phyloP scores from a whole-genome alignment of 2,797 vertebrate species.

The Nyctibius grandis region DNA sequence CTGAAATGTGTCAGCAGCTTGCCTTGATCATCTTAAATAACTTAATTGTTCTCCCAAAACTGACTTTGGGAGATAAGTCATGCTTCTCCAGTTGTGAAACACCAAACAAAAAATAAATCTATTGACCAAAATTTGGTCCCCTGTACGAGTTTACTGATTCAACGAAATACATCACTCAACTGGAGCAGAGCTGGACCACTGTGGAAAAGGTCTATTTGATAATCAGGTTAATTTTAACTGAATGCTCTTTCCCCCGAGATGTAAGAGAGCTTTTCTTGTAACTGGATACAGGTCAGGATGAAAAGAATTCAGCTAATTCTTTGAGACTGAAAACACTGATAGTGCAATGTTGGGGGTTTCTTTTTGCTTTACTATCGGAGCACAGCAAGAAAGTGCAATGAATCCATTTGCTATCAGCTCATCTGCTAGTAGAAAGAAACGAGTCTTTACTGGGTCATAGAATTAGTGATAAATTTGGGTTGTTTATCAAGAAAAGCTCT shows the following conservation, averaged over 20 bases:
- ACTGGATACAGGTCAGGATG: background rate
- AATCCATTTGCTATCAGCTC: background rate
- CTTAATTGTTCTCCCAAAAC: slow-evolving; percentile 22
- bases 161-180: background rate
- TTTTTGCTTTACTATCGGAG: background rate
- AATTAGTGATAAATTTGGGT: background rate
- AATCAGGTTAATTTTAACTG: background rate
- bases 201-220: background rate
- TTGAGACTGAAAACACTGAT: background rate
- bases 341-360: background rate
- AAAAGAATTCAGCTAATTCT: background rate
- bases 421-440: background rate
- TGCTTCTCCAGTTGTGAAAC: slow-evolving; percentile 9
- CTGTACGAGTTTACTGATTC: background rate
- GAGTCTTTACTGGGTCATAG: background rate
- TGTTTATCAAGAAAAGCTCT: background rate
- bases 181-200: background rate
- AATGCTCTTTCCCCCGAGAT: background rate
- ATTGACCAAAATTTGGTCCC: background rate
- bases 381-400: background rate
- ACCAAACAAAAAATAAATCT: background rate
- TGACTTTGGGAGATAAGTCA: background rate
- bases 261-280: background rate
- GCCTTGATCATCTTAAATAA: background rate
- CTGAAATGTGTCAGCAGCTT: slow-evolving; percentile 22